Percentiles rank a stretch among this genome's conserved stretches.
phyloP scores from a whole-genome alignment of 2,888 invertebrate species.

The Abrostola triplasia region DNA sequence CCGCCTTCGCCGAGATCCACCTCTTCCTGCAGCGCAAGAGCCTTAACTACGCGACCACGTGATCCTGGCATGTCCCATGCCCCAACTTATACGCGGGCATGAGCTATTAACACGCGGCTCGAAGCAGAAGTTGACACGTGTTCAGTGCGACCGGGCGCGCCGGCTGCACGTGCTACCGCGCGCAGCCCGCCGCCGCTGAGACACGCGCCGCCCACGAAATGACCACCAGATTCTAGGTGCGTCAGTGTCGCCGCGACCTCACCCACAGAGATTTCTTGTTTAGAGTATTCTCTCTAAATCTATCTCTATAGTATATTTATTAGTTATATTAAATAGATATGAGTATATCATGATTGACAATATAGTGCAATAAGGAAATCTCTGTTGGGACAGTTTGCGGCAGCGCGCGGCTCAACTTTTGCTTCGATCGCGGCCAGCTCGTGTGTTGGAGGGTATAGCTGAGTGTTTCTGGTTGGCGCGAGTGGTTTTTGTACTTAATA shows the following conservation, averaged over 20 bases:
- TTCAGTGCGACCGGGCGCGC: conserved; percentile 9
- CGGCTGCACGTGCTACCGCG: conserved; percentile 25
- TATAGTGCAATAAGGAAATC: conserved; percentile 41
- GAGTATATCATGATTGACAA: conserved; percentile 45
- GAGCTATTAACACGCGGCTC: conserved; percentile 55
- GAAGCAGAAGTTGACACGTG: conserved; percentile 53
- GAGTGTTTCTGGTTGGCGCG: conserved; percentile 45
- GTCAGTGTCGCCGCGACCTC: conserved; percentile 2
- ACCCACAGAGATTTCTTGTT: conserved; percentile 27
- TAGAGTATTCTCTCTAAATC: conserved; percentile 41
- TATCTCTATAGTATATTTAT: conserved; percentile 42
- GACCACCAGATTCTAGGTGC: conserved; percentile 59
- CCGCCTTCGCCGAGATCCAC: conserved; percentile 94
- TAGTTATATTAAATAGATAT: conserved; percentile 49
- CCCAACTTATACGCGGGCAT: conserved; percentile 50
- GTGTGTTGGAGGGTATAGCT: conserved; percentile 15
- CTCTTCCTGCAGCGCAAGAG: conserved; percentile 91
- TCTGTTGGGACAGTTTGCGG: conserved; percentile 16
- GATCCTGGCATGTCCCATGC: conserved; percentile 65
- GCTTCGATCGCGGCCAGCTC: conserved; percentile 46
- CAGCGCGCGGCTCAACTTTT: conserved; percentile 23
- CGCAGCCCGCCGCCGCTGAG: neutral
- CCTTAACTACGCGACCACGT: conserved; percentile 69
- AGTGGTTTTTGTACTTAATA: conserved; percentile 59
- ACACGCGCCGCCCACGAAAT: conserved; percentile 26